A percentile compares a stretch with the other conserved stretches of the same genome.
Evolutionary conservation across 2,888 invertebrate genomes (phyloP).

Genomic region (Hemicrepidius hirtus): DNA sequence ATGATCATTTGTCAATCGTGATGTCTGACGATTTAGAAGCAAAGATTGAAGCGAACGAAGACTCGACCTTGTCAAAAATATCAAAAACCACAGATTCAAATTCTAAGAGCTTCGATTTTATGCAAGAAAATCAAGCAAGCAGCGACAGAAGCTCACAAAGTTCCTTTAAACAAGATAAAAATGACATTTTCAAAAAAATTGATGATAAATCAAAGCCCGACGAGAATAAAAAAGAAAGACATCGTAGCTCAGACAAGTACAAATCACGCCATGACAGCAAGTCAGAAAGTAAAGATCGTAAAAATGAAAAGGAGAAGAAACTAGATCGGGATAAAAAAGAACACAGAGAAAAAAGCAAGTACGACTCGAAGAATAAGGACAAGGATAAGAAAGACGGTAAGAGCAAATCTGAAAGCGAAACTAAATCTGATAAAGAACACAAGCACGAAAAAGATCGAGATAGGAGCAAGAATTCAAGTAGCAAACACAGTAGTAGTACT

Average conservation of each 20-base stretch:
- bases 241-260: slow-evolving; percentile 72
- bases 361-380: slow-evolving; percentile 55
- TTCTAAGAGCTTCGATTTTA: slow-evolving; percentile 43
- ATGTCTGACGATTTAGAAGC: slow-evolving; percentile 73
- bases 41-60: slow-evolving; percentile 68
- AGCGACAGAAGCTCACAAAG: background rate
- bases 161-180: slow-evolving; percentile 28
- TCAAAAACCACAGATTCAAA: slow-evolving; percentile 27
- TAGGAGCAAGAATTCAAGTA: slow-evolving; percentile 58
- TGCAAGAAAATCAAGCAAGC: slow-evolving; percentile 24
- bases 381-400: slow-evolving; percentile 55
- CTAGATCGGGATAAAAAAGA: slow-evolving; percentile 57
- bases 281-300: slow-evolving; percentile 60
- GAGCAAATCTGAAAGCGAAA: slow-evolving; percentile 42
- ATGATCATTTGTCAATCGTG: slow-evolving; percentile 75
- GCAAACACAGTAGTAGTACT: slow-evolving; percentile 64
- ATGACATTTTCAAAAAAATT: slow-evolving; percentile 52
- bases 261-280: slow-evolving; percentile 60
- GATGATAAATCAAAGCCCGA: slow-evolving; percentile 52
- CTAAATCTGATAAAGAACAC: slow-evolving; percentile 18
- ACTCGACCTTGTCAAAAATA: slow-evolving; percentile 56
- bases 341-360: slow-evolving; percentile 63
- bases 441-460: slow-evolving; percentile 56
- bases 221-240: slow-evolving; percentile 56
- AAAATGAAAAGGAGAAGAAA: slow-evolving; percentile 55